phyloP scores from a whole-genome alignment of 2,113 vertebrate genomes.

The Ochotona curzoniae region DNA sequence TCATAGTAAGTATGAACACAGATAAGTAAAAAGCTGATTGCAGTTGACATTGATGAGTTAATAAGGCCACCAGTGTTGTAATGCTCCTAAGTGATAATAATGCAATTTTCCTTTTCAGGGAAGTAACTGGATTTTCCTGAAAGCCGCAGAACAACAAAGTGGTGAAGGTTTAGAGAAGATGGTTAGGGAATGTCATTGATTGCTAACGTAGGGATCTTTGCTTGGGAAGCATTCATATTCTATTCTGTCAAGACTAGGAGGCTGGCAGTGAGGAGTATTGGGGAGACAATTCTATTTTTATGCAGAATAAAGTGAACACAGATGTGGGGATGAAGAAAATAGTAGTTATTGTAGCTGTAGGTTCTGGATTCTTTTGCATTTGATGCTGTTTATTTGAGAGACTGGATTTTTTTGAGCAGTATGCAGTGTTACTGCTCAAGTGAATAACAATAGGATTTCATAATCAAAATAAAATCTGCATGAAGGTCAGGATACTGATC shows the following conservation, averaged over 20 bases:
- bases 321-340: background rate
- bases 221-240: constrained; percentile 5
- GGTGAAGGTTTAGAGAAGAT: constrained; percentile 32
- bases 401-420: background rate
- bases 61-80: background rate
- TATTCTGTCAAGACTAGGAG: background rate
- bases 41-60: background rate
- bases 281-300: background rate
- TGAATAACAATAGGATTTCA: constrained; percentile 1
- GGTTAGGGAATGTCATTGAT: constrained; percentile 54
- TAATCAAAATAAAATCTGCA: constrained; percentile 43
- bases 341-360: background rate
- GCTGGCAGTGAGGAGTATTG: background rate
- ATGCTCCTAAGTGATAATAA: constrained; percentile 38
- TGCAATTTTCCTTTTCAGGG: constrained; percentile 23
- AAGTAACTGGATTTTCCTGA: background rate
- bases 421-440: background rate
- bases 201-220: constrained; percentile 8
- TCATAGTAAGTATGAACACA: constrained; percentile 42
- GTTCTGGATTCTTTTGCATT: constrained; percentile 32
- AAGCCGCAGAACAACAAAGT: constrained; percentile 62
- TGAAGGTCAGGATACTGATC: background rate
- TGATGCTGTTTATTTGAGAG: background rate
- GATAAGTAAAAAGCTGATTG: background rate
- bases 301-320: constrained; percentile 13